These are phyloP conservation scores for Ectropis crepuscularia DNA, from an alignment of 2,888 invertebrate species.

Conservation along the genomic window DNA sequence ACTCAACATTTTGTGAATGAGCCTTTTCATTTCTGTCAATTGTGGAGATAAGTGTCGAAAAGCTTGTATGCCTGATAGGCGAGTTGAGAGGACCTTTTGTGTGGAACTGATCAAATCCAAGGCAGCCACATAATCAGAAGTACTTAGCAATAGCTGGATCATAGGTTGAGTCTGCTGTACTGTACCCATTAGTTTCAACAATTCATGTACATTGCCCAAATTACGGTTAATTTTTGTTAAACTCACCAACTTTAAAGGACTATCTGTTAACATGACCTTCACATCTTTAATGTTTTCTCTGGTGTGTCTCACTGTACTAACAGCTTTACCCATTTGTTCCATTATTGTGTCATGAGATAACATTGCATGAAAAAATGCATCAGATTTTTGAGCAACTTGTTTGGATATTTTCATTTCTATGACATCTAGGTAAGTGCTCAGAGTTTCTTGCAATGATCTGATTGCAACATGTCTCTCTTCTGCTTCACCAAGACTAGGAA, in stretches of 20 bases:
- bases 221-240: conserved; percentile 88
- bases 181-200: conserved; percentile 95
- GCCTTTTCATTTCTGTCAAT: conserved; percentile 96
- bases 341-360: conserved; percentile 98
- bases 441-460: conserved; percentile 92
- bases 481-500: conserved; percentile 87
- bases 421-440: conserved; percentile 97
- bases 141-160: conserved; percentile 96
- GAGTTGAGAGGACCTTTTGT: conserved; percentile 95
- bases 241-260: conserved; percentile 91
- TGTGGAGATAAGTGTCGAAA: conserved; percentile 98
- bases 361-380: conserved; percentile 99
- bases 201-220: conserved; percentile 87
- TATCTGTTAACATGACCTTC: conserved; percentile 91
- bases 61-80: conserved; percentile 96
- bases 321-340: conserved; percentile 95
- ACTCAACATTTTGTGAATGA: conserved; percentile 98
- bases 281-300: conserved; percentile 91
- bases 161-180: conserved; percentile 99
- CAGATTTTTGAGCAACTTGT: conserved; percentile 97
- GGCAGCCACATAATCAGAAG: conserved; percentile 98
- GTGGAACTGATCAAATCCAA: conserved; percentile 98
- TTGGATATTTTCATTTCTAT: conserved; percentile 97
- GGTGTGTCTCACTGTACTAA: conserved; percentile 89
- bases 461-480: conserved; percentile 86